These are phyloP conservation scores for Carcina quercana DNA, from an alignment of 2,888 invertebrate species.

Conservation along the genomic window DNA sequence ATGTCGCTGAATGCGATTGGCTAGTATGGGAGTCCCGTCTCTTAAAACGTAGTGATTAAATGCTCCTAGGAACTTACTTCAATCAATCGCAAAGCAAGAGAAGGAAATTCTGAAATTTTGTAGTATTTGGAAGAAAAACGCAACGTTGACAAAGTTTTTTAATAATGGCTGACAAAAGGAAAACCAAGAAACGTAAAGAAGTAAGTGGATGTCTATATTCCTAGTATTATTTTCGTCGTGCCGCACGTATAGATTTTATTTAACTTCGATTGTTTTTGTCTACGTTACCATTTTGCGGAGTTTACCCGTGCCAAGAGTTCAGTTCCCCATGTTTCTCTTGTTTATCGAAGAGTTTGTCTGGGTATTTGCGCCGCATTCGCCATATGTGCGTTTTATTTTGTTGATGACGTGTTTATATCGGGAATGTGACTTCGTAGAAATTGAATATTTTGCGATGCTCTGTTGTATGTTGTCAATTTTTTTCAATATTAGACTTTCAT, in stretches of 20 bases:
- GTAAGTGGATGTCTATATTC: slow-evolving; percentile 29
- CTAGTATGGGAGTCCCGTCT: too few relatives aligned
- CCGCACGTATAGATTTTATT: slow-evolving; percentile 6
- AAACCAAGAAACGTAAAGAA: slow-evolving; percentile 68
- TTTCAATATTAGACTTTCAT: too few relatives aligned
- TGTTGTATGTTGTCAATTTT: too few relatives aligned
- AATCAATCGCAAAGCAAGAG: too few relatives aligned
- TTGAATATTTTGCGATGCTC: slow-evolving; percentile 36
- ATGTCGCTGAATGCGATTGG: too few relatives aligned
- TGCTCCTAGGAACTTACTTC: too few relatives aligned
- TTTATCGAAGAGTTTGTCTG: slow-evolving; percentile 10
- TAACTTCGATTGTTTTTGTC: slow-evolving; percentile 18
- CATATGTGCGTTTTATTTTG: slow-evolving; percentile 22
- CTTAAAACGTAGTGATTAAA: too few relatives aligned
- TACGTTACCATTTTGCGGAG: slow-evolving; percentile 24
- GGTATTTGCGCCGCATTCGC: slow-evolving; percentile 14
- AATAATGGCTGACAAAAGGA: slow-evolving; percentile 67
- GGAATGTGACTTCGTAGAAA: slow-evolving; percentile 5
- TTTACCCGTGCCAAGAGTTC: slow-evolving; percentile 13
- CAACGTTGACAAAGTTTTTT: slow-evolving; percentile 49
- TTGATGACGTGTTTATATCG: slow-evolving; percentile 12
- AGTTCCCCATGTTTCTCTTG: slow-evolving; percentile 6
- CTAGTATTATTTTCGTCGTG: background rate
- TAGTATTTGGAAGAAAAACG: slow-evolving; percentile 14
- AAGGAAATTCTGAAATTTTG: too few relatives aligned